Evolutionary conservation across 1,140 invertebrate genomes (phyloP).

Genomic region (Ooceraea biroi): DNA sequence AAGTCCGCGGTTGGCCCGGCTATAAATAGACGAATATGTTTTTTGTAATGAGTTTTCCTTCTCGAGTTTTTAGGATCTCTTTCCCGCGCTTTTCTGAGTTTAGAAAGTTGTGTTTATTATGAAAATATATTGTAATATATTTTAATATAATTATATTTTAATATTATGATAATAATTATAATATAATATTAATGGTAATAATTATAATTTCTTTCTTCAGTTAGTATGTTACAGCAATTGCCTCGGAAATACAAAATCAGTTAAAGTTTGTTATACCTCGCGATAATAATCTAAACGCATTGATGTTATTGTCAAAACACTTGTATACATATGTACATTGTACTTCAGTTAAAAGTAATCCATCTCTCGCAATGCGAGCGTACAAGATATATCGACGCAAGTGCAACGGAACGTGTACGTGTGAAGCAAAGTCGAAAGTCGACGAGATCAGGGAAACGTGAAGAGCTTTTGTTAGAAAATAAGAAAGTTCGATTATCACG

Average conservation of each 20-base stretch:
- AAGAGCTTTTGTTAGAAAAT: conserved; percentile 22
- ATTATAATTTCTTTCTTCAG: too few species aligned
- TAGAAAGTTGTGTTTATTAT: too few species aligned
- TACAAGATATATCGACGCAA: neutral
- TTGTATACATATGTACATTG: neutral
- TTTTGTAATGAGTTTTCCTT: neutral
- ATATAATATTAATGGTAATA: too few species aligned
- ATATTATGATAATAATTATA: too few species aligned
- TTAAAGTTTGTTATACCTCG: too few species aligned
- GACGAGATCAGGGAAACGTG: neutral
- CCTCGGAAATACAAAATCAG: too few species aligned
- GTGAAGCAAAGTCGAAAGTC: conserved; percentile 18
- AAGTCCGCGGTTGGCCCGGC: neutral
- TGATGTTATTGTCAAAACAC: neutral
- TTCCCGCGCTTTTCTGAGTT: too few species aligned
- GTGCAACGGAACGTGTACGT: neutral
- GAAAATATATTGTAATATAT: too few species aligned
- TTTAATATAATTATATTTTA: too few species aligned
- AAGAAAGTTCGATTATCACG: conserved; percentile 27
- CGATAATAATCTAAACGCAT: too few species aligned
- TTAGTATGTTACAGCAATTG: too few species aligned
- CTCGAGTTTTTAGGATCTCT: neutral
- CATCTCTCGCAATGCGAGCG: neutral
- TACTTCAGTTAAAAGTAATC: neutral
- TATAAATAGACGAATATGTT: neutral